Percentiles rank a stretch among this genome's conserved stretches.
Evolutionary conservation across 2,797 vertebrate species (phyloP).

Genomic region (Sebastes taczanowskii): DNA sequence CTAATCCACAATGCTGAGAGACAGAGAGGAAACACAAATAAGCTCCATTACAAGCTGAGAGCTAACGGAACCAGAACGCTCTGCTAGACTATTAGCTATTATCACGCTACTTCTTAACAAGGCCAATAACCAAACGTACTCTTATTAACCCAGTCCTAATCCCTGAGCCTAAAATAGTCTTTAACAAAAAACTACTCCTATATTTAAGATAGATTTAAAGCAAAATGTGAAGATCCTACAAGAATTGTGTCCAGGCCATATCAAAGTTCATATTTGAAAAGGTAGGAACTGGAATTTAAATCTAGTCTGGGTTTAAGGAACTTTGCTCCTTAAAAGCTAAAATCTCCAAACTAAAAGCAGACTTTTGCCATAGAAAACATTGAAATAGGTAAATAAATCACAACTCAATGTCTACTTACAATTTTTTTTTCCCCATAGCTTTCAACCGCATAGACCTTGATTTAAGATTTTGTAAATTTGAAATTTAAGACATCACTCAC

Average conservation of each 20-base stretch:
- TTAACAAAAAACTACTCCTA: background rate
- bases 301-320: background rate
- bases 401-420: no score
- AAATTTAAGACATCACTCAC: background rate
- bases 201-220: background rate
- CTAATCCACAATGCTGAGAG: slow-evolving; percentile 65
- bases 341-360: no score
- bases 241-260: background rate
- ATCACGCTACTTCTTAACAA: background rate
- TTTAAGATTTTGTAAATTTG: background rate
- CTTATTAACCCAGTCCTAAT: background rate
- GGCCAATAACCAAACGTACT: background rate
- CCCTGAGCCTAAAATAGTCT: background rate
- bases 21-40: slow-evolving; percentile 59
- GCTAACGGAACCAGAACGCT: slow-evolving; percentile 27
- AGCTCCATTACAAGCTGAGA: slow-evolving; percentile 60
- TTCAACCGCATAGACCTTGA: background rate
- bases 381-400: no score
- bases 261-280: background rate
- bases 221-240: background rate
- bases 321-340: background rate
- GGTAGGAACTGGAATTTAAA: background rate
- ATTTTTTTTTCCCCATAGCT: background rate
- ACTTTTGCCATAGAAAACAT: background rate
- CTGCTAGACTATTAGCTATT: slow-evolving; percentile 4